Percentiles rank a stretch among this genome's conserved stretches.
phyloP scores from a whole-genome alignment of 2,888 invertebrate species.

The Teleiodes luculella region DNA sequence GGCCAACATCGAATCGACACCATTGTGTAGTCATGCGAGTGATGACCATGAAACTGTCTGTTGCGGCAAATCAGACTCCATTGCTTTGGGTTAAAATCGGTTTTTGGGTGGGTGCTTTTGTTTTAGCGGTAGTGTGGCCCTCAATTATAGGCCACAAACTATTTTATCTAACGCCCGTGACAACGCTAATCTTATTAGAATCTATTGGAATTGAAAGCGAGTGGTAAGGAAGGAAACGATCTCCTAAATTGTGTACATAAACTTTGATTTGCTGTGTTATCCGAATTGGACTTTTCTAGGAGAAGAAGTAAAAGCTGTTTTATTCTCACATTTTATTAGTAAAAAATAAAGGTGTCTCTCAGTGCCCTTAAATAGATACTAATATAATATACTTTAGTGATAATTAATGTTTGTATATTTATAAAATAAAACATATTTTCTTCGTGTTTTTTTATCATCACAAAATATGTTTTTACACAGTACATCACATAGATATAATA shows the following conservation, averaged over 20 bases:
- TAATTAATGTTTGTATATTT: too few relatives aligned
- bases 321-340: too few relatives aligned
- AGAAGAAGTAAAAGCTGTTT: too few relatives aligned
- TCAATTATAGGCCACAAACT: constrained; percentile 78
- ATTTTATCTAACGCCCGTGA: constrained; percentile 77
- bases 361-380: not conserved
- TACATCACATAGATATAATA: too few relatives aligned
- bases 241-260: constrained; percentile 17
- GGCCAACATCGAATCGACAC: too few relatives aligned
- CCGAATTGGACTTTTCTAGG: too few relatives aligned
- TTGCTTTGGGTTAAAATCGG: constrained; percentile 29
- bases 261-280: constrained; percentile 10
- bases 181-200: constrained; percentile 76
- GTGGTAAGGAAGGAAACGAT: constrained; percentile 34
- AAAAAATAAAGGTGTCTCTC: too few relatives aligned
- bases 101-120: constrained; percentile 31
- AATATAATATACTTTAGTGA: not conserved
- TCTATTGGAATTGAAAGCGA: constrained; percentile 72
- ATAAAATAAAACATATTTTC: too few relatives aligned
- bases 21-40: constrained; percentile 77
- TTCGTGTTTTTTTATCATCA: too few relatives aligned
- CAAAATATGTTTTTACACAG: too few relatives aligned
- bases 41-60: constrained; percentile 60
- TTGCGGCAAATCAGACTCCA: constrained; percentile 36
- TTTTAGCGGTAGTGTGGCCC: constrained; percentile 48